phyloP scores from a whole-genome alignment of 2,797 vertebrate species.

The Melanotaenia nigrans region DNA sequence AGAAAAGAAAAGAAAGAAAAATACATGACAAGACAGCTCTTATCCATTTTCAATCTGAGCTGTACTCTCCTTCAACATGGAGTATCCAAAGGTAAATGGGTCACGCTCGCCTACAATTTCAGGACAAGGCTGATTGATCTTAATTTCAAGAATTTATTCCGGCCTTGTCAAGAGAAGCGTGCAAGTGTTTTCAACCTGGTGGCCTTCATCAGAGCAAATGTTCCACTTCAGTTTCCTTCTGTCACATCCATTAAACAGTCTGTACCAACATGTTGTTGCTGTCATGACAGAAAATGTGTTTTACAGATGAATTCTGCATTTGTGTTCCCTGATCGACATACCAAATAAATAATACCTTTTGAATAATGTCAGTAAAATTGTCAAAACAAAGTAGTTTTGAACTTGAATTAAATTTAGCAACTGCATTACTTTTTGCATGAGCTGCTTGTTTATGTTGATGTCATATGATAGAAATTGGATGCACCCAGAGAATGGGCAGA shows the following conservation, averaged over 20 bases:
- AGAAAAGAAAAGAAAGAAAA: neutral
- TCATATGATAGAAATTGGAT: slow-evolving; percentile 47
- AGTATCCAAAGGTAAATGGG: neutral
- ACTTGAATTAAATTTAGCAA: neutral
- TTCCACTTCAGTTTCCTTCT: slow-evolving; percentile 10
- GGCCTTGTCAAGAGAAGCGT: neutral
- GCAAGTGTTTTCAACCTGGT: neutral
- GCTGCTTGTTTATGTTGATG: slow-evolving; percentile 48
- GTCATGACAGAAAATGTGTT: slow-evolving; percentile 1
- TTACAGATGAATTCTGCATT: slow-evolving; percentile 5
- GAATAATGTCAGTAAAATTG: neutral
- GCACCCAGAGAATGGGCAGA: slow-evolving; percentile 11
- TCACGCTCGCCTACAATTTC: neutral
- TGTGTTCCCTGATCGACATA: neutral
- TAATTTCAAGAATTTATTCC: neutral
- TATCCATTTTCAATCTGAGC: slow-evolving; percentile 1
- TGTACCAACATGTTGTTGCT: slow-evolving; percentile 9
- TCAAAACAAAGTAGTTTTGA: neutral
- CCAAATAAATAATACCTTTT: neutral
- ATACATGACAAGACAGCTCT: neutral
- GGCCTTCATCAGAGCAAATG: neutral
- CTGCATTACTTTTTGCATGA: slow-evolving; percentile 6
- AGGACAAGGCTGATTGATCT: neutral
- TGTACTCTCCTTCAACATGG: neutral
- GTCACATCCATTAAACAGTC: slow-evolving; percentile 26